Base-by-base conservation (phyloP, 1,140 invertebrate species). In the Bombus picipes region DNA sequence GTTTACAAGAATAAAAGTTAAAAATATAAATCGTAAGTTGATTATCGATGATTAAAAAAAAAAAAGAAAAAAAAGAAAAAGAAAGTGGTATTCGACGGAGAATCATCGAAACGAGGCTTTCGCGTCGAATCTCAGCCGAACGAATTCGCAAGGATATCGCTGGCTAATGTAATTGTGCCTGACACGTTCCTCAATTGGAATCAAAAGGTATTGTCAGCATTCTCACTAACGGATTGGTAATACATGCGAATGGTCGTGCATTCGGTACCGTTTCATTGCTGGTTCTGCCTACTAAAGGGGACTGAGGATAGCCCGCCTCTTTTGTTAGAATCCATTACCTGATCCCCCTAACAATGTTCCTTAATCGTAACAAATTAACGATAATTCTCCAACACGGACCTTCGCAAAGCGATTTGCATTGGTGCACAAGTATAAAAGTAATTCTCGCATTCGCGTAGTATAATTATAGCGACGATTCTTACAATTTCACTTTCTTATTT, bases 201-300 rank as follows among this genome's bases (percentile, higher is more conserved):
- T 22, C 34, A 32, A 5, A 53, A 80, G 32, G 43, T 70, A 80
- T 39, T 71, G 34, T 32, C 47, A 47, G 47, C 34, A 70, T 79
- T 57, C 65, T 39, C n/a, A 22, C 66, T 84, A 79, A 79, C 37
- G 47, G 65, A 79, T 85, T 62, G 39, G 32, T 79, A 85, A 80
- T 85, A 80, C 41, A 62, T 72, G 32, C 70, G 39, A 81, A 88
- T 79, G 77, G 32, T 47, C 66, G 53, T 71, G 75, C 77, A 88
- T 89, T 88, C 79, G 65, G 65, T 89, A 89, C 79, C 88, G 87
- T 89, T 89, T 80, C 75, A 86, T 82, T 82, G 74, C 83, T 82
- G 83, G 41, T 28, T 79, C 34, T 86, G 83, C 85, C 88, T 86
- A 88, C 57, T 39, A 88, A 80, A 68, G 43, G 74, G 83, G 59